Evolutionary conservation across 37 sponge, comb jelly and placozoan genomes (phyloP), one percentile per base, ranked within the genome.

Genomic region (Mnemiopsis leidyi): DNA sequence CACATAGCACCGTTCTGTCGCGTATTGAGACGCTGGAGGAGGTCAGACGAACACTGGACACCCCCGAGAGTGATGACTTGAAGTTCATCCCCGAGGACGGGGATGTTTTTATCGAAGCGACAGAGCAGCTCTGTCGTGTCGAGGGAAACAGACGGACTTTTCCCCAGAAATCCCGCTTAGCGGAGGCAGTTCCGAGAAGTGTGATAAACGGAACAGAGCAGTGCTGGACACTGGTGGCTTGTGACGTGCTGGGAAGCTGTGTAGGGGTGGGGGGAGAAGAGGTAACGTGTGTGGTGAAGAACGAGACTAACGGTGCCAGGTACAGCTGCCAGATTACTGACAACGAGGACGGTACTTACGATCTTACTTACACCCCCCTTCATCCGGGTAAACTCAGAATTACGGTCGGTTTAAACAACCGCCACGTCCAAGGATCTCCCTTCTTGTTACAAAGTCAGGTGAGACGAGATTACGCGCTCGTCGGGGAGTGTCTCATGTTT

Each of bases 91-190:
- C 79, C 18, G 79, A 77, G 79, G 79, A 77, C 33, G 79, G 26
- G 36, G 79, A 77, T 36, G 79, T 77, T 1, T 77, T 77, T 32
- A 36, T 77, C 18, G 32, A 77, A 36, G 79, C 79, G 32, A 77
- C 79, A 3, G 79, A 33, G 3, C 32, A 26, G 36, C 79, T 77
- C 36, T 33, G 79, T 1, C 79, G 79, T 13, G 32, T 77, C 0
- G 79, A 77, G 79, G 79, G 79, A 3, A 26, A 77, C 79, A 26
- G 79, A 9, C 79, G 79, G 36, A 77, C 79, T 16, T 77, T 77
- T 20, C 79, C 79, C 20, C 32, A 26, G 32, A 77, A 31, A 36
- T 77, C 79, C 33, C 20, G 79, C 36, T 77, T 77, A 21, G 79
- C 26, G 79, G 32, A 26, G 32, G 32, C 30, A 32, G 9, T 32